Evolutionary conservation across 2,888 invertebrate genomes (phyloP), one percentile per base, ranked within the genome.

Genomic region (Ophion ellenae): DNA sequence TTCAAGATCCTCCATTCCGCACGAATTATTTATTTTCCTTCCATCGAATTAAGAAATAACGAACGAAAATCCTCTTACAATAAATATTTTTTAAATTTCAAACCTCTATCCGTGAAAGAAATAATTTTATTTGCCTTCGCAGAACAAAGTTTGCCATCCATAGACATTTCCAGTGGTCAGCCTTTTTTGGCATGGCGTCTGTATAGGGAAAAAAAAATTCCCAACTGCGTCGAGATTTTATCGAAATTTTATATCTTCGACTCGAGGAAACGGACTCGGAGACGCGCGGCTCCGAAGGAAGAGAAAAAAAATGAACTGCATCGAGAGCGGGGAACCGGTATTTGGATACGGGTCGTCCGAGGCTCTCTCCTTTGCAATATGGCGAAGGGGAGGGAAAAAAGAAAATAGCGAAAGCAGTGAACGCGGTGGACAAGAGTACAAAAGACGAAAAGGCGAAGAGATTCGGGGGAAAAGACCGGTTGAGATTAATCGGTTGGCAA

Each of bases 401-500:
- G 3, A 45, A 40, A 71, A 70, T 20, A 63, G 28, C n/a, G 53
- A 32, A 28, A 17, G 71, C 59, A 71, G 45, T 20, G 36, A 11
- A 28, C 14, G 45, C 86, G 86, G 88, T 86, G 87, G 77, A 84
- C 82, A 82, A 87, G 83, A 67, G 83, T 76, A 79, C 71, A 79
- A 81, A 80, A 78, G 85, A 87, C 84, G 82, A 86, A 75, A 81
- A 24, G 57, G 64, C 32, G 59, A 32, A 75, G 63, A 86, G 85
- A 79, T 79, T 80, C 85, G 86, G 86, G 86, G 86, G 86, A 81
- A 81, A 86, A 83, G 79, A 89, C 89, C 89, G 90, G 89, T 90
- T 86, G 87, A 81, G 90, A 91, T 91, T 90, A 91, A 90, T 91
- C 90, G 89, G 89, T 87, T 89, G 87, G 90, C 89, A 91, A 91